These are phyloP conservation scores for Plutomurus gul DNA, from an alignment of 1,140 invertebrate genomes.

Conservation along the genomic window DNA sequence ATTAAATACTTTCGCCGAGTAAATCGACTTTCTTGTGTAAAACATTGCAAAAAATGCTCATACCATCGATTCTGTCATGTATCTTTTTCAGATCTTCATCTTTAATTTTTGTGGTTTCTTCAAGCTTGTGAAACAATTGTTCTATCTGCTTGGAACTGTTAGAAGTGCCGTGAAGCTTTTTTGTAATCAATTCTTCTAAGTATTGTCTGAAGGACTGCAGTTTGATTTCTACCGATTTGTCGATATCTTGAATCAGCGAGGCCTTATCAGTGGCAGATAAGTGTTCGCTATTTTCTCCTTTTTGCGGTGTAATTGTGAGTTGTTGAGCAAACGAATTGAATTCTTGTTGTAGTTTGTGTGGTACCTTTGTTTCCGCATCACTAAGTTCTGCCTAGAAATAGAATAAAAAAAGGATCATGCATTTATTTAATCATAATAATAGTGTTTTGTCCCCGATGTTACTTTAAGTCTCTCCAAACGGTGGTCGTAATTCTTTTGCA, in stretches of 20 bases:
- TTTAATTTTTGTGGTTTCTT: not conserved
- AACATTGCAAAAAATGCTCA: too few species aligned
- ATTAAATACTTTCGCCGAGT: too few species aligned
- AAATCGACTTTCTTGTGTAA: not conserved
- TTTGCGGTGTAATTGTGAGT: not conserved
- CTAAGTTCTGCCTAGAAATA: constrained; percentile 14
- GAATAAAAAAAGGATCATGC: not conserved
- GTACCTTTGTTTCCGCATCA: constrained; percentile 36
- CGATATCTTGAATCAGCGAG: not conserved
- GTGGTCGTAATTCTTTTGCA: constrained; percentile 49
- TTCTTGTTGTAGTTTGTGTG: constrained; percentile 19
- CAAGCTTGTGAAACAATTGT: not conserved
- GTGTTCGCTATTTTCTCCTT: not conserved
- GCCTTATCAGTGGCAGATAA: not conserved
- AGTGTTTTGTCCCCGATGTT: not conserved
- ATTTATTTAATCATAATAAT: not conserved
- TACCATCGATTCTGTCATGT: not conserved
- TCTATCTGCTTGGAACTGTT: not conserved
- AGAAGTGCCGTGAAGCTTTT: not conserved
- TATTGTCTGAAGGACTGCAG: not conserved
- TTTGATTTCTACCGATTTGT: not conserved
- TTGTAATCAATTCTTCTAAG: not conserved
- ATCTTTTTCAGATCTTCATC: not conserved
- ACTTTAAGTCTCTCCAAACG: constrained; percentile 41
- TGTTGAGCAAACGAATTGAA: not conserved